phyloP scores from a whole-genome alignment of 2,888 invertebrate genomes.

The Drosophila limbata region DNA sequence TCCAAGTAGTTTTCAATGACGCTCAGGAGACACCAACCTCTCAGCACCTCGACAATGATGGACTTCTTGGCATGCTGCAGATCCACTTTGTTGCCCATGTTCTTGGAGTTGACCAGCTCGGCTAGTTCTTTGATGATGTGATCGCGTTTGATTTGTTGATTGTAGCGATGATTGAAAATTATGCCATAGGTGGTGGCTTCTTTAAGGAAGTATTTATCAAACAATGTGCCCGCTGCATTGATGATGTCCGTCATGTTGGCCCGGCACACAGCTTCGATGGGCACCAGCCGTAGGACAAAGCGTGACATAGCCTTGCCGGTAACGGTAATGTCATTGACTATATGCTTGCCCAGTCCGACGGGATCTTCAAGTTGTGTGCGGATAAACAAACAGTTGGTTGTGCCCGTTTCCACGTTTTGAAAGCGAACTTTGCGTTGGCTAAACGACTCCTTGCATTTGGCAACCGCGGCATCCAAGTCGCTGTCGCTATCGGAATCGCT shows the following conservation, averaged over 20 bases:
- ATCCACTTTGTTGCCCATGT: slow-evolving; percentile 91
- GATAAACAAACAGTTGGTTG: slow-evolving; percentile 94
- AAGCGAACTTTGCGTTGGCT: slow-evolving; percentile 86
- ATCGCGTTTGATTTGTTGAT: slow-evolving; percentile 90
- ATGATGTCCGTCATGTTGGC: slow-evolving; percentile 92
- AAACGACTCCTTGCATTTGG: slow-evolving; percentile 71
- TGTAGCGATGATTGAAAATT: slow-evolving; percentile 92
- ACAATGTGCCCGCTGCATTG: slow-evolving; percentile 88
- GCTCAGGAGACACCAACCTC: slow-evolving; percentile 91
- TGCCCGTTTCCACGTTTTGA: slow-evolving; percentile 92
- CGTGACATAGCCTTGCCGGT: slow-evolving; percentile 90
- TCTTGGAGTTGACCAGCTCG: slow-evolving; percentile 89
- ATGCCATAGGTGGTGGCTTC: slow-evolving; percentile 91
- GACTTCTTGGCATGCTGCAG: slow-evolving; percentile 91
- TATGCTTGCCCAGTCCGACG: slow-evolving; percentile 89
- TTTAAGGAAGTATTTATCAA: slow-evolving; percentile 91
- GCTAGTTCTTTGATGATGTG: slow-evolving; percentile 91
- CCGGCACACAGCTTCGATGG: slow-evolving; percentile 92
- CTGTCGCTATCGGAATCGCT: slow-evolving; percentile 53
- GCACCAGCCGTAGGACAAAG: slow-evolving; percentile 92
- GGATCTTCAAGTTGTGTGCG: slow-evolving; percentile 92
- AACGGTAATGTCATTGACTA: slow-evolving; percentile 90
- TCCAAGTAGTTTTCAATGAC: slow-evolving; percentile 92
- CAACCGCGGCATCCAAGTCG: slow-evolving; percentile 76
- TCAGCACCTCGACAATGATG: slow-evolving; percentile 93